Evolutionary conservation across 53 echinoderm and acorn worm genomes (phyloP), one percentile per base, ranked within the genome.

Genomic region (Echinometra lucunter): DNA sequence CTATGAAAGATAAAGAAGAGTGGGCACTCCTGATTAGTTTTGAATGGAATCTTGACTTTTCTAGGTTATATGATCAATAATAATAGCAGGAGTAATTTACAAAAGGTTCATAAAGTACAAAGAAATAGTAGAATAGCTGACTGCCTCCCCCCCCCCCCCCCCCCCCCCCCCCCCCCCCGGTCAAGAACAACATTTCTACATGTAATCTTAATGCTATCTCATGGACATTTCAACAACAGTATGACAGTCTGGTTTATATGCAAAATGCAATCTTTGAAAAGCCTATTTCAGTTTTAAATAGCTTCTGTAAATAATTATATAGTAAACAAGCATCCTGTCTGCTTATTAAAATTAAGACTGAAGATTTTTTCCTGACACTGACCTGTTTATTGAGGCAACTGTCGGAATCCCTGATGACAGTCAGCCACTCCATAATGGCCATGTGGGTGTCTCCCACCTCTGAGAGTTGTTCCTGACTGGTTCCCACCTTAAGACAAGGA

Each of bases 341-440:
- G n/a, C 63, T 63, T 63, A 63, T n/a, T n/a, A 0, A 75, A 15
- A 9, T 78, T 78, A 5, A 78, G 37, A 37, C 12, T 16, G 17
- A 11, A 37, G 45, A 8, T n/a, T 27, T 83, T 12, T 21, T 55
- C 15, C 32, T 28, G 40, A 18, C 4, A 95, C 97, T 93, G 74
- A 98, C 98, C 96, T 98, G 98, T 89, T 95, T 98, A 63, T 96
- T 95, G 66, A 98, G 95, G 92, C 97, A 98, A 27, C 97, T 96
- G 18, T 98, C 97, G 30, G 95, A 88, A 75, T 97, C 95, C 92
- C 95, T 96, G 67, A 97, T 53, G 21, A 96, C 91, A 45, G 92
- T 83, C 63, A 97, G 82, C 98, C 98, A 98, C 93, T 97, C 95
- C 89, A 96, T 94, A 47, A 98, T 94, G 37, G 96, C 96, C 66